Base-by-base conservation (phyloP, 2,888 invertebrate genomes). In the Cephus rjabovi region DNA sequence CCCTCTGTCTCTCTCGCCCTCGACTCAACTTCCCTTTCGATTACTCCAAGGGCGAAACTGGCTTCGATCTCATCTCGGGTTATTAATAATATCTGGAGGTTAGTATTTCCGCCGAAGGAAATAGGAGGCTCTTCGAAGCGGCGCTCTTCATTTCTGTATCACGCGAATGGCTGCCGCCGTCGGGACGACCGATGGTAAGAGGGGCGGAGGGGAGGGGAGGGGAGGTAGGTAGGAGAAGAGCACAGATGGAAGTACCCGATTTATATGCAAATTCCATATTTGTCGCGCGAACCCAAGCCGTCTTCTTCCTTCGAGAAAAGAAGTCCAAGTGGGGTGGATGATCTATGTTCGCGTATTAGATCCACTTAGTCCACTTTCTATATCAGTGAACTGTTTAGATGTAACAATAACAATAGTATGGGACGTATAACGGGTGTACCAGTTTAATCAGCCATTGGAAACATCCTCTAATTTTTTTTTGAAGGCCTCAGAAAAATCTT, bases 261-360 rank as follows among this genome's bases (percentile, higher is more conserved):
- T 94, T 94, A 94, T 94, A 94, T 94, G 94, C 93, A 94, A 94
- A 94, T 94, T 94, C 93, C 93, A 93, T 93, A 94, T 94, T 94
- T 94, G 93, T 93, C 94, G 93, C 93, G 87, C 84, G 81, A 79
- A 34, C 30, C 75, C 69, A 75, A 34, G 34, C 37, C 40, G 40
- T 23, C 40, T 56, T 56, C 40, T 56, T 56, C 78, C 80, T 85
- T 84, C 82, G 84, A 76, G 80, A 85, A 86, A 88, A 87, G 86
- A 56, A 56, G 23, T 56, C 56, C 56, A 56, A 56, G 2, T 23
- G 56, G 56, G 15, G 56, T 2, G 23, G 56, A 56, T 15, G 2
- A 56, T 56, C 56, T 23, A 56, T 9, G 56, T 56, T 23, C 56
- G 9, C 56, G 4, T 56, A 56, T 56, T 56, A 56, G 23, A 23